Conservation (phyloP, 2,113 vertebrate genomes). For the Pseudopipra pipra region DNA sequence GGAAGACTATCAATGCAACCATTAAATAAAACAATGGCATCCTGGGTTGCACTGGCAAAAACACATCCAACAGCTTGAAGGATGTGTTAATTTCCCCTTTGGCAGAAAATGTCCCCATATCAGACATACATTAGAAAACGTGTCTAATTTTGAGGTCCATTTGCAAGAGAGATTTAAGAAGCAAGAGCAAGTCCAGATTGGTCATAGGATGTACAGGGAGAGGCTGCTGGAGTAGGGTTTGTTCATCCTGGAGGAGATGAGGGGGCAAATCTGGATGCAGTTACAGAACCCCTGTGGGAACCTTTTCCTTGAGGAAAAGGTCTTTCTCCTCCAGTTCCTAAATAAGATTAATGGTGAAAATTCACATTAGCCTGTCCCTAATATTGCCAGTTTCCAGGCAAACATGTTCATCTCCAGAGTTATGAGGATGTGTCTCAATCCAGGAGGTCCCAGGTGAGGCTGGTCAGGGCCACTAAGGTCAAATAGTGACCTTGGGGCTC, state of each 20-base stretch:
- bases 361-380: neutral
- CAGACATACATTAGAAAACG: neutral
- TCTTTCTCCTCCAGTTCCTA: neutral
- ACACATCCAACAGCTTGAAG: neutral
- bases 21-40: neutral
- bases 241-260: neutral
- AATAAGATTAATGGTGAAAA: neutral
- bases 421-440: neutral
- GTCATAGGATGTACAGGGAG: neutral
- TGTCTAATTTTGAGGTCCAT: neutral
- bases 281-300: neutral
- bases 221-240: neutral
- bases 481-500: neutral
- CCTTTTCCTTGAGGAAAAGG: neutral
- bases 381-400: neutral
- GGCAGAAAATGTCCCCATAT: neutral
- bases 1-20: neutral
- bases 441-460: neutral
- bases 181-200: neutral
- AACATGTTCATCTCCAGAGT: neutral
- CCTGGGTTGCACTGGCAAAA: neutral
- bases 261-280: neutral
- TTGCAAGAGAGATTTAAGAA: neutral
- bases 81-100: neutral
- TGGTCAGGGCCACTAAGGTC: neutral